phyloP scores from a whole-genome alignment of 1,140 invertebrate genomes.

The Apis laboriosa region DNA sequence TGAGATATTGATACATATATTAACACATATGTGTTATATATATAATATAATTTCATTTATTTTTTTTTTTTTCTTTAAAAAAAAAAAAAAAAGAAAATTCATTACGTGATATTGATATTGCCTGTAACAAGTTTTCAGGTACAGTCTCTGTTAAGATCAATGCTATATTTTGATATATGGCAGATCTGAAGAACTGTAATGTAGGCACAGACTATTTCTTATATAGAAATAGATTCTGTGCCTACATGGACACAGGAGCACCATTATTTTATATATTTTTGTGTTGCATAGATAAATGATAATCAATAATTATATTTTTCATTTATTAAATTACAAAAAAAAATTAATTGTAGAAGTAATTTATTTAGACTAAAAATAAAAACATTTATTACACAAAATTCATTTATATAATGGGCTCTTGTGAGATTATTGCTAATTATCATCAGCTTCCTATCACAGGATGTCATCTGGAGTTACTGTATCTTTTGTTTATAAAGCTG shows the following conservation, averaged over 20 bases:
- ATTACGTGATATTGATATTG: constrained; percentile 67
- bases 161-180: constrained; percentile 38
- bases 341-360: neutral
- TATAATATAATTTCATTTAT: constrained; percentile 6
- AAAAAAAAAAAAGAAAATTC: constrained; percentile 5
- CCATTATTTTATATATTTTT: constrained; percentile 67
- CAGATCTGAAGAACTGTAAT: constrained; percentile 76
- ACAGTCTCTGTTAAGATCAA: constrained; percentile 74
- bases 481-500: constrained; percentile 68
- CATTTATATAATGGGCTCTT: constrained; percentile 69
- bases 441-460: constrained; percentile 68
- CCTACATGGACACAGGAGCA: constrained; percentile 79
- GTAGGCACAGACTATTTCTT: constrained; percentile 84
- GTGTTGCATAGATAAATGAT: neutral
- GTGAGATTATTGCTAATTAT: constrained; percentile 79
- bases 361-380: neutral
- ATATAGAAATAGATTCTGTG: constrained; percentile 82
- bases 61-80: constrained; percentile 21
- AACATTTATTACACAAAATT: constrained; percentile 26
- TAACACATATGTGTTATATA: constrained; percentile 14
- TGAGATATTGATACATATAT: constrained; percentile 33
- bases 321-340: neutral
- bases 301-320: neutral
- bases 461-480: constrained; percentile 53
- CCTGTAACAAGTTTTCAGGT: constrained; percentile 85